These are phyloP conservation scores for Bolinopsis microptera DNA, from an alignment of 37 sponge, comb jelly and placozoan species.

Conservation along the genomic window DNA sequence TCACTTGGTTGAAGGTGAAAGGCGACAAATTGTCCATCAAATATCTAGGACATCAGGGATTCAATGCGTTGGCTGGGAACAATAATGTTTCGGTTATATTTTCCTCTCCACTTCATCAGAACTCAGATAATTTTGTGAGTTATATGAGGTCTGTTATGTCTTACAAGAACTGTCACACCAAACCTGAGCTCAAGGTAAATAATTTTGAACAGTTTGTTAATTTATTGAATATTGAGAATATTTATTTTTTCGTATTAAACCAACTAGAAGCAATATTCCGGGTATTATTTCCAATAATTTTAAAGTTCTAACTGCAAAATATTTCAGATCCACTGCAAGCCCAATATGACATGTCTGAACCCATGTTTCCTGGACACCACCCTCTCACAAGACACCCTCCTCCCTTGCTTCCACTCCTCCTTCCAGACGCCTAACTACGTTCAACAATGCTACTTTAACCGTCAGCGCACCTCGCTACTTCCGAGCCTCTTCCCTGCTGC, in stretches of 20 bases:
- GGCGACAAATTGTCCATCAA: neutral
- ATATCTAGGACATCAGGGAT: neutral
- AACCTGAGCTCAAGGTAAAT: constrained; percentile 19
- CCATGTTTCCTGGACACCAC: neutral
- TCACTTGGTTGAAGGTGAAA: neutral
- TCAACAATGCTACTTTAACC: neutral
- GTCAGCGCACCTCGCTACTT: neutral
- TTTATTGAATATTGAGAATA: no score
- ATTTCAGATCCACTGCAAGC: constrained; percentile 20
- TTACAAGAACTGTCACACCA: neutral
- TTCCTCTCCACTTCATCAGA: neutral
- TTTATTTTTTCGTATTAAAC: no score
- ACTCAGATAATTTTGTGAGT: neutral
- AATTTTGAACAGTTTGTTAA: no score
- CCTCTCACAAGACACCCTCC: constrained; percentile 7
- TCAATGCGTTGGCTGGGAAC: neutral
- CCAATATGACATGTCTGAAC: neutral
- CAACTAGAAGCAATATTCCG: no score
- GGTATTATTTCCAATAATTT: no score
- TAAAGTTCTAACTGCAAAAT: no score
- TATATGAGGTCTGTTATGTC: neutral
- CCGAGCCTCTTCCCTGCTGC: neutral
- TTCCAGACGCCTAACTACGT: neutral
- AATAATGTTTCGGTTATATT: constrained; percentile 1
- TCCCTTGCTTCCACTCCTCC: constrained; percentile 1